phyloP scores from a whole-genome alignment of 2,113 vertebrate genomes.

The Anolis carolinensis region DNA sequence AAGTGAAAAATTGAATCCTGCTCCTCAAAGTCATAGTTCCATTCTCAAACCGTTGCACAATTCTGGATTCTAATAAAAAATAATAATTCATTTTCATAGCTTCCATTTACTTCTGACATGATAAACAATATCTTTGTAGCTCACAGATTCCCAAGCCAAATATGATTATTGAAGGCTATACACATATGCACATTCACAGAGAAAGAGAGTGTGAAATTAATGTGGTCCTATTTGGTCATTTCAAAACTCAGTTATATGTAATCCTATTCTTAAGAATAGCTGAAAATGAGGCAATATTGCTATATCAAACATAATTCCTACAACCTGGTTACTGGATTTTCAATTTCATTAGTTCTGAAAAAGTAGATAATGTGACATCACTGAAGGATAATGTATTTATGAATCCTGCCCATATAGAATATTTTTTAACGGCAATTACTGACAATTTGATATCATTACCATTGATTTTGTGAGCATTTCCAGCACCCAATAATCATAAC shows the following conservation, averaged over 20 bases:
- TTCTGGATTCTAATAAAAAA: background rate
- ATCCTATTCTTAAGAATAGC: background rate
- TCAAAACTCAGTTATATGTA: too few species aligned
- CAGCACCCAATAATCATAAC: background rate
- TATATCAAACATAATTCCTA: background rate
- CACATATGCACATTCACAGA: background rate
- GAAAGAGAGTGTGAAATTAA: background rate
- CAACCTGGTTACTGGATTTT: background rate
- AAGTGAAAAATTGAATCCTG: too few species aligned
- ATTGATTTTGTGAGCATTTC: constrained; percentile 18
- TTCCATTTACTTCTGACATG: too few species aligned
- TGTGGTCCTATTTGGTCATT: background rate
- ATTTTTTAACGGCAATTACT: constrained; percentile 10
- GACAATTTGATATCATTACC: constrained; percentile 21
- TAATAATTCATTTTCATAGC: background rate
- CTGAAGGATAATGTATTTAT: background rate
- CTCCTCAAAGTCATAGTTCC: too few species aligned
- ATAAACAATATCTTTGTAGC: too few species aligned
- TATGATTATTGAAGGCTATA: background rate
- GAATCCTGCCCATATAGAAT: constrained; percentile 9
- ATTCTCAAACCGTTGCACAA: too few species aligned
- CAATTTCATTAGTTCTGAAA: constrained; percentile 7
- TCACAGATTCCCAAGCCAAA: background rate
- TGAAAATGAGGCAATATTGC: too few species aligned
- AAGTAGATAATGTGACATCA: constrained; percentile 12